Evolutionary conservation across 92 coral and sea anemone species (phyloP), one percentile per base, ranked within the genome.

Genomic region (Pocillopora grandis): DNA sequence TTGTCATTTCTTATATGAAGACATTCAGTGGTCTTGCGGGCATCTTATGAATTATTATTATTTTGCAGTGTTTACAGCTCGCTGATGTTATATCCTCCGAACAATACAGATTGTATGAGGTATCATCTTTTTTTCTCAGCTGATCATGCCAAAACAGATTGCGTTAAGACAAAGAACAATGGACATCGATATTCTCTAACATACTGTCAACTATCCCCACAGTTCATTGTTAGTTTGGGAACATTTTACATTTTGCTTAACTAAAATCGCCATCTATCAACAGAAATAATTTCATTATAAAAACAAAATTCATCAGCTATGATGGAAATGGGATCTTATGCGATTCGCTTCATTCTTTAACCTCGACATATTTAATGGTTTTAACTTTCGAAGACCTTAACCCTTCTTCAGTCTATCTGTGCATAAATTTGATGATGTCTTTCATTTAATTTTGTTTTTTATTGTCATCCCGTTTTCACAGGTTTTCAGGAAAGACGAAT

Each of bases 401-500:
- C 52, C 52, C 52, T 42, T 7, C 52, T 59, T 7, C 16, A 59
- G 62, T 59, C 14, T 12, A 59, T 59, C n/a, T 33, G 10, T 66
- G 2, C 70, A 66, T 73, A 61, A 36, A 63, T 75, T 23, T 17
- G 65, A 15, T 16, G 36, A 20, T 82, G 13, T 15, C 6, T 61
- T 18, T 12, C 2, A 11, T 60, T 21, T 52, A n/a, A 18, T 23
- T 68, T 17, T 77, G 16, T 42, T 15, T 77, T 74, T 21, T 72
- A 42, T 42, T 42, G 52, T 42, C 31, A 27, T 42, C 8, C 52
- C 8, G 52, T 42, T 27, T 52, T 52, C 60, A 52, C 87, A 94
- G 98, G 98, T 96, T n/a, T 96, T 96, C 89, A 88, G 98, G 62
- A 92, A 94, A 73, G 98, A 96, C 73, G 98, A 96, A 80, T 83